These are phyloP conservation scores for Goniozus legneri DNA, from an alignment of 1,140 invertebrate genomes.

Conservation along the genomic window DNA sequence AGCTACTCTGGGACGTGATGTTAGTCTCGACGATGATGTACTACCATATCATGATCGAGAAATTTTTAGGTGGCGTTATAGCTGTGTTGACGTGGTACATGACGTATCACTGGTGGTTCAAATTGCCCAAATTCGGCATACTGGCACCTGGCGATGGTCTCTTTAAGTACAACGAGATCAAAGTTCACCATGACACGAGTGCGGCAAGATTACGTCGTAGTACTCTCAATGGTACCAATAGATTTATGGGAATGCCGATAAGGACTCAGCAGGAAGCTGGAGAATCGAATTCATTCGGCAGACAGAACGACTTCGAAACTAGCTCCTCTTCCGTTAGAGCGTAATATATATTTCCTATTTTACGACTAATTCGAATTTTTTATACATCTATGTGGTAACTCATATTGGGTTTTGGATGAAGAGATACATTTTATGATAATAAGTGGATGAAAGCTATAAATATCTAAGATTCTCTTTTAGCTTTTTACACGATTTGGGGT, in stretches of 20 bases:
- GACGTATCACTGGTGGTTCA: conserved; percentile 84
- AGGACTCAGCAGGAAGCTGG: conserved; percentile 41
- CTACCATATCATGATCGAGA: conserved; percentile 94
- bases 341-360: neutral
- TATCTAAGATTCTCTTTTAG: too few relatives aligned
- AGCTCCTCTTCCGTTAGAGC: neutral
- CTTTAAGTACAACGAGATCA: conserved; percentile 72
- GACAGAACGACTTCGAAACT: neutral
- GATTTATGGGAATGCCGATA: conserved; percentile 78
- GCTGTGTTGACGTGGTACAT: conserved; percentile 89
- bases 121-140: conserved; percentile 59
- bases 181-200: conserved; percentile 29
- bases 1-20: conserved; percentile 92
- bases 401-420: neutral
- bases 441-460: too few relatives aligned
- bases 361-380: neutral
- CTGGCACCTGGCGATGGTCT: conserved; percentile 73
- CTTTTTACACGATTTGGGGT: too few relatives aligned
- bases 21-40: conserved; percentile 86
- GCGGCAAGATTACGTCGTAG: conserved; percentile 24
- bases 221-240: conserved; percentile 43
- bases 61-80: conserved; percentile 81
- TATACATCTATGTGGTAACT: neutral
- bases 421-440: too few relatives aligned
- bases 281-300: conserved; percentile 2